Evolutionary conservation across 2,888 invertebrate genomes (phyloP).

Genomic region (Plemyria rubiginata): DNA sequence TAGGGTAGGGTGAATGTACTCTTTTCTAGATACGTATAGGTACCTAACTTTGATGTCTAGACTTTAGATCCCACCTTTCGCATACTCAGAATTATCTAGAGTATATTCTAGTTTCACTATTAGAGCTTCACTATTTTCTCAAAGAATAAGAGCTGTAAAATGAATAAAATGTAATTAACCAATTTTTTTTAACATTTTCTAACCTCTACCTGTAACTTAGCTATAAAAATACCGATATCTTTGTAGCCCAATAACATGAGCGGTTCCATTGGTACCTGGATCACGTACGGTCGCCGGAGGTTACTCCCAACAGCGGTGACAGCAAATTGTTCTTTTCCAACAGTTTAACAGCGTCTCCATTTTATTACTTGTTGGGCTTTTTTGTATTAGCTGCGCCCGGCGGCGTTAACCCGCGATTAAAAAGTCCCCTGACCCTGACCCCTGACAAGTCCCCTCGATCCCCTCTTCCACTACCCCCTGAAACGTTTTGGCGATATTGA

Average conservation of each 20-base stretch:
- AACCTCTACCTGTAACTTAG: constrained; percentile 1
- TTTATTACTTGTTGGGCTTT: background rate
- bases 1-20: constrained; percentile 7
- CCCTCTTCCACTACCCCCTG: too few relatives aligned
- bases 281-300: constrained; percentile 15
- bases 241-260: constrained; percentile 9
- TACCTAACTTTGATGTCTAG: constrained; percentile 18
- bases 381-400: background rate
- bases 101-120: too few relatives aligned
- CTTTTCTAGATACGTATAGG: background rate
- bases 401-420: too few relatives aligned
- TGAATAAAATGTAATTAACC: too few relatives aligned
- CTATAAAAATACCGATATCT: constrained; percentile 20
- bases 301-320: background rate
- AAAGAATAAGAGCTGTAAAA: too few relatives aligned
- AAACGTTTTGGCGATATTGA: too few relatives aligned
- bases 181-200: background rate
- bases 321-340: background rate
- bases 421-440: too few relatives aligned
- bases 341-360: background rate
- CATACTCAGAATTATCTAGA: constrained; percentile 2
- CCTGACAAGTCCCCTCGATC: too few relatives aligned
- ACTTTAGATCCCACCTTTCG: constrained; percentile 13
- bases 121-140: too few relatives aligned
- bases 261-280: constrained; percentile 9